Percentiles rank a stretch among this genome's conserved stretches.
Evolutionary conservation across 2,888 invertebrate genomes (phyloP).

Genomic region (Polyploca ridens): DNA sequence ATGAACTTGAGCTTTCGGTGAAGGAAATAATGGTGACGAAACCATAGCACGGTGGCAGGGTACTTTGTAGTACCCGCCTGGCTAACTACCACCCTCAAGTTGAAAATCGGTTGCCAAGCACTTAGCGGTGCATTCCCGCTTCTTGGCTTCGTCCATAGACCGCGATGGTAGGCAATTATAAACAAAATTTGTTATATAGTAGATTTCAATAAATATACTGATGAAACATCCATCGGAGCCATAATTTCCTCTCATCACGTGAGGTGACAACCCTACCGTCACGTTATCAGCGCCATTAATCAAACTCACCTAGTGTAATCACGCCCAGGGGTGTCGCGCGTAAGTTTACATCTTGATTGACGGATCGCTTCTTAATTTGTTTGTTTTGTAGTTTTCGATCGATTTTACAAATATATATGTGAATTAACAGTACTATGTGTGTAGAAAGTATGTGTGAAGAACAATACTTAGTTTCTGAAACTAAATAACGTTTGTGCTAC

Average conservation of each 20-base stretch:
- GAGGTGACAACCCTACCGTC: neutral
- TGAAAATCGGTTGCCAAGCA: neutral
- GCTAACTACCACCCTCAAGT: too few relatives aligned
- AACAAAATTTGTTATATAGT: too few relatives aligned
- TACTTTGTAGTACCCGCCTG: too few relatives aligned
- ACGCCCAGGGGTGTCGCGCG: conserved; percentile 28
- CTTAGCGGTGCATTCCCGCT: too few relatives aligned
- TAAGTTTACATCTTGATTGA: conserved; percentile 19
- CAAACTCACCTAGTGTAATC: conserved; percentile 26
- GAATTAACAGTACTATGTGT: neutral
- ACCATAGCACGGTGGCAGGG: too few relatives aligned
- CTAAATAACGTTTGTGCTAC: too few relatives aligned
- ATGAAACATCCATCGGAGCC: neutral
- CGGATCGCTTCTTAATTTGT: conserved; percentile 22
- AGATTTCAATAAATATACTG: neutral
- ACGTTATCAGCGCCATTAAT: conserved; percentile 21
- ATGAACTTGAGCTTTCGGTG: too few relatives aligned
- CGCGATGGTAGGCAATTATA: too few relatives aligned
- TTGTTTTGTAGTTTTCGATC: neutral
- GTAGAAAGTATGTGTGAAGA: neutral
- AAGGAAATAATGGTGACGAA: too few relatives aligned
- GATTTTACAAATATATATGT: neutral
- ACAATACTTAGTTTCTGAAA: too few relatives aligned
- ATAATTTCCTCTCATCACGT: conserved; percentile 2
- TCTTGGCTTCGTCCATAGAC: too few relatives aligned